A percentile compares a stretch with the other conserved stretches of the same genome.
Conservation (phyloP, 2,113 vertebrate genomes). For the Erinaceus europaeus region DNA sequence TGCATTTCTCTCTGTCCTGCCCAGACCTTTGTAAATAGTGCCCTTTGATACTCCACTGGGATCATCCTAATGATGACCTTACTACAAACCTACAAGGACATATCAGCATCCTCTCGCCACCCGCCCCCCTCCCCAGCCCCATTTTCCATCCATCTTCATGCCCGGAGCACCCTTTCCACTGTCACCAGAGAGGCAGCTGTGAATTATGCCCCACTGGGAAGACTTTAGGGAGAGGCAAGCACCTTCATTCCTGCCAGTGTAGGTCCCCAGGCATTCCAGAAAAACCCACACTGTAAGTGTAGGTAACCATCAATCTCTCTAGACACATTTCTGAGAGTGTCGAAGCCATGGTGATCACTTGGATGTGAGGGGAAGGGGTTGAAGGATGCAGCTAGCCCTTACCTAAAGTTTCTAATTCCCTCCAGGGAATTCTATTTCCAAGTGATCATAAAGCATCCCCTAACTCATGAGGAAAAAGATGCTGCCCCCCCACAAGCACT, state of each 20-base stretch:
- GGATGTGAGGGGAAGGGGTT: not conserved
- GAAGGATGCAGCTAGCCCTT: not conserved
- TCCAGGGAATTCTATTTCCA: conserved; percentile 1
- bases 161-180: not conserved
- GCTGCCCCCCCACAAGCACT: not conserved
- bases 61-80: not conserved
- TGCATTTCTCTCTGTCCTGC: not conserved
- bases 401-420: not conserved
- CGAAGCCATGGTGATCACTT: not conserved
- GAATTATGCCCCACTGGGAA: fast-evolving
- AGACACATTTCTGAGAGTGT: not conserved
- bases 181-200: not conserved
- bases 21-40: not conserved
- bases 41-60: not conserved
- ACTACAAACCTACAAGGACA: too few relatives aligned
- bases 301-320: not conserved
- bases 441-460: not conserved
- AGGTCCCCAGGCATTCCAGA: not conserved
- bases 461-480: conserved; percentile 39
- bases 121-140: not conserved
- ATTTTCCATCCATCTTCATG: not conserved
- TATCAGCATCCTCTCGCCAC: fast-evolving
- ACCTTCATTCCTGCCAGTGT: not conserved
- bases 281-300: not conserved
- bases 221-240: not conserved